Percentiles rank a stretch among this genome's conserved stretches.
These are phyloP conservation scores for Dioctria linearis DNA, from an alignment of 2,888 invertebrate genomes.

Conservation along the genomic window DNA sequence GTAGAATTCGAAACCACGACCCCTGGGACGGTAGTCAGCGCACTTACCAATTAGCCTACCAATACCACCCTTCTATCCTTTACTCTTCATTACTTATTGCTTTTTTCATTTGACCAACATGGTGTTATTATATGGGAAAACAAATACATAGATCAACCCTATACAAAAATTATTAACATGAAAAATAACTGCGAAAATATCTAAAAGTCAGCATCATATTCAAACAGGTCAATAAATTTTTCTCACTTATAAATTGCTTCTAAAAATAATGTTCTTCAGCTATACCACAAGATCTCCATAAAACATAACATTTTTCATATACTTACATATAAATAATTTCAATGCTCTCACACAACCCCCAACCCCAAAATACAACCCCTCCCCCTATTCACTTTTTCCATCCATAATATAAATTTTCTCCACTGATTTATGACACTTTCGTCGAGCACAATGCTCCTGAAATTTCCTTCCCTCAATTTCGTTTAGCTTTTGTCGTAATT, in stretches of 20 bases:
- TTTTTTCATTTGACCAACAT: too few relatives aligned
- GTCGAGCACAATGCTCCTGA: constrained; percentile 12
- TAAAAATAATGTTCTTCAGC: constrained; percentile 8
- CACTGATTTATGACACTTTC: constrained; percentile 34
- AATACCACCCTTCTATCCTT: too few relatives aligned
- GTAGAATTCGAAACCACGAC: too few relatives aligned
- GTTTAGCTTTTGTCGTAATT: constrained; percentile 29
- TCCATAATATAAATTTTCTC: constrained; percentile 24
- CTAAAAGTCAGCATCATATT: not conserved
- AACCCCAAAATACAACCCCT: not conserved
- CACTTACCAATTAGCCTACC: too few relatives aligned
- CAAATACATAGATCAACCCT: too few relatives aligned
- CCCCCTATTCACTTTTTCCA: not conserved
- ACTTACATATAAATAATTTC: constrained; percentile 43
- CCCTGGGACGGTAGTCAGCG: too few relatives aligned
- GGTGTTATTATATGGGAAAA: too few relatives aligned
- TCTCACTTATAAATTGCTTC: not conserved
- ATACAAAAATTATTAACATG: too few relatives aligned
- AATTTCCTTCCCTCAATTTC: constrained; percentile 35
- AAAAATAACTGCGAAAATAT: too few relatives aligned
- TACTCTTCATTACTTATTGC: too few relatives aligned
- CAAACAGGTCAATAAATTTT: not conserved
- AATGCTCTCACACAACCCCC: not conserved
- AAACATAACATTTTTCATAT: constrained; percentile 33
- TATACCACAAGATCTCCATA: constrained; percentile 36